These are phyloP conservation scores for Cephalotes varians DNA, from an alignment of 2,888 invertebrate genomes.

Conservation along the genomic window DNA sequence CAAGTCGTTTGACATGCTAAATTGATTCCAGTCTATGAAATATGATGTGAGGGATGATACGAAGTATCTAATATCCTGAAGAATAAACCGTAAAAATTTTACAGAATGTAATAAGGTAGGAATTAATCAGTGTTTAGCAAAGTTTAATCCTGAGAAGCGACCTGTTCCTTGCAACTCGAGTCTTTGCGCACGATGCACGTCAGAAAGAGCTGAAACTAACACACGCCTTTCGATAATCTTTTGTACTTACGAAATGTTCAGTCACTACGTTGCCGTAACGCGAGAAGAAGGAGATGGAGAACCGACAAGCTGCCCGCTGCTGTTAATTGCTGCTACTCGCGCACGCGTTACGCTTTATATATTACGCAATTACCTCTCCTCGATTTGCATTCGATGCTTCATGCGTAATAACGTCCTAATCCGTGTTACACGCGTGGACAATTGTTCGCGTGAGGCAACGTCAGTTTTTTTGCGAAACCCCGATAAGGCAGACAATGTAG, in stretches of 20 bases:
- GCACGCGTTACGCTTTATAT: slow-evolving; percentile 61
- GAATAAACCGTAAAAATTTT: slow-evolving; percentile 23
- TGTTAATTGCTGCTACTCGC: slow-evolving; percentile 70
- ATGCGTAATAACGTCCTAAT: slow-evolving; percentile 54
- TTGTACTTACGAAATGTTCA: slow-evolving; percentile 63
- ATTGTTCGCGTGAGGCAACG: slow-evolving; percentile 44
- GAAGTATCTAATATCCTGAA: background rate
- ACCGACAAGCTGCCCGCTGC: slow-evolving; percentile 52
- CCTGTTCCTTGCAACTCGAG: background rate
- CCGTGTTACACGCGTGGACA: slow-evolving; percentile 38
- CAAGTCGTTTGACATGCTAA: slow-evolving; percentile 15
- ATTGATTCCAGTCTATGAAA: slow-evolving; percentile 7
- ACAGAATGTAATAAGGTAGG: background rate
- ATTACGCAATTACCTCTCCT: slow-evolving; percentile 57
- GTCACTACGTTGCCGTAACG: slow-evolving; percentile 55
- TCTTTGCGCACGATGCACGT: background rate
- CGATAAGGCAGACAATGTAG: slow-evolving; percentile 10
- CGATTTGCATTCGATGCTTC: slow-evolving; percentile 65
- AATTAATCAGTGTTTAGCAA: slow-evolving; percentile 15
- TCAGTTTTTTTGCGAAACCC: slow-evolving; percentile 47
- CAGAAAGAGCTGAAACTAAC: slow-evolving; percentile 22
- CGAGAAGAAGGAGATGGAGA: slow-evolving; percentile 50
- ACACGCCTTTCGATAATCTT: slow-evolving; percentile 35
- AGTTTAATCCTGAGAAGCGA: background rate
- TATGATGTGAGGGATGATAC: slow-evolving; percentile 24